phyloP scores from a whole-genome alignment of 1,140 invertebrate genomes.

The Caerostris darwini region DNA sequence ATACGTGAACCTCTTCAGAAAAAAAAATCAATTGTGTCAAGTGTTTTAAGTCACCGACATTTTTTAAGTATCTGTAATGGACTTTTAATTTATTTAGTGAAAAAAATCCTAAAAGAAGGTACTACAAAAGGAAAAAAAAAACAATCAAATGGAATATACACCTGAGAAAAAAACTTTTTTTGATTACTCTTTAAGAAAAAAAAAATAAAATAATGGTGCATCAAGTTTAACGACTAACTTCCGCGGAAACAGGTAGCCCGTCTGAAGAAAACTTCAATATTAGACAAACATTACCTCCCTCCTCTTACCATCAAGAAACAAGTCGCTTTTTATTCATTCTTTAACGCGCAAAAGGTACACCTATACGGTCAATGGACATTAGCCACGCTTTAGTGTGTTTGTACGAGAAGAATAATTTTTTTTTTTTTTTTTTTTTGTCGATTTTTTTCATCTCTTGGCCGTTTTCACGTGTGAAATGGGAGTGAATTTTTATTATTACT shows the following conservation, averaged over 20 bases:
- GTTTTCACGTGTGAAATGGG: constrained; percentile 76
- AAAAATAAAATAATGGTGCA: background rate
- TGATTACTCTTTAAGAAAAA: constrained; percentile 14
- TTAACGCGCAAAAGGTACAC: background rate
- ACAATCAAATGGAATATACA: background rate
- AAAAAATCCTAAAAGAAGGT: background rate
- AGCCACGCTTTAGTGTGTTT: constrained; percentile 68
- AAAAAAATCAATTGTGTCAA: no score
- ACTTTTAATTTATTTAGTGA: no score
- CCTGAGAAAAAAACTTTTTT: constrained; percentile 13
- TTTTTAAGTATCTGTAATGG: no score
- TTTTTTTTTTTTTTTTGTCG: constrained; percentile 22
- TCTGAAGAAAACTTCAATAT: constrained; percentile 35
- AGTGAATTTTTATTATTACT: constrained; percentile 56
- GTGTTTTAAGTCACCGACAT: no score
- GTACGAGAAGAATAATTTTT: constrained; percentile 54
- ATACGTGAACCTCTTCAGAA: no score
- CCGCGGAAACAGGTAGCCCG: constrained; percentile 6
- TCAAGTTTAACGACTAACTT: constrained; percentile 57
- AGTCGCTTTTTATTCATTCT: constrained; percentile 63
- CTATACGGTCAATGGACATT: constrained; percentile 70
- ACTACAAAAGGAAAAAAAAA: background rate
- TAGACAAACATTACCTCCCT: constrained; percentile 65
- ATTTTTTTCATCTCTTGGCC: constrained; percentile 35
- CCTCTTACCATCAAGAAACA: constrained; percentile 32